Percentiles rank a stretch among this genome's conserved stretches.
Conservation (phyloP, 2,113 vertebrate species). For the Plestiodon gilberti region DNA sequence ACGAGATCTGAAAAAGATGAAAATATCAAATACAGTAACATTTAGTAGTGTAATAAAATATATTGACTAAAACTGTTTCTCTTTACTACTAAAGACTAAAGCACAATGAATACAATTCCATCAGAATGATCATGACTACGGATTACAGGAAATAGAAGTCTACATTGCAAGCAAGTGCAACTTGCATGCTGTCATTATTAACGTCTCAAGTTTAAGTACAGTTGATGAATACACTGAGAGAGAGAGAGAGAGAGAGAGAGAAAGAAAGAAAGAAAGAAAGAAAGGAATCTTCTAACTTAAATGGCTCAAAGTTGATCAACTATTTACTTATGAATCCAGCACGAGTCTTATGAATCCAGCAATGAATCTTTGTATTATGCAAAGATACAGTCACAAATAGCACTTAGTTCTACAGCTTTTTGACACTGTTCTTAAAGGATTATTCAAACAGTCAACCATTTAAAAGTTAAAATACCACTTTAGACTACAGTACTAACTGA, state of each 20-base stretch:
- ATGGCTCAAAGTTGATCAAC: not conserved
- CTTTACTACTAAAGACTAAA: not conserved
- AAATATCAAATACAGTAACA: constrained; percentile 60
- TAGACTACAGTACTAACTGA: not conserved
- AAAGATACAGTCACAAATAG: not conserved
- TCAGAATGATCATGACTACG: not conserved
- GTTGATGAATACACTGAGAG: not conserved
- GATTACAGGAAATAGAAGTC: not conserved
- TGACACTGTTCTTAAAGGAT: not conserved
- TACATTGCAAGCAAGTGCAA: no score
- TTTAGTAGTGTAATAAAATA: not conserved
- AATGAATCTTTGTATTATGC: not conserved
- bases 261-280: no score
- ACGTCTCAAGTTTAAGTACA: not conserved
- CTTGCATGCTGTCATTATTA: not conserved
- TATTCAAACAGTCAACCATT: not conserved
- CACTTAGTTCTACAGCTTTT: no score
- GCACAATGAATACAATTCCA: not conserved
- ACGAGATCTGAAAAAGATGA: constrained; percentile 88
- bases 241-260: no score
- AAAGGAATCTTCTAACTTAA: no score
- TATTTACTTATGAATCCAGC: not conserved
- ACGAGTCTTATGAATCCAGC: not conserved
- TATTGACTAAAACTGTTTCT: constrained; percentile 23
- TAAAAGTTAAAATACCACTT: not conserved